A percentile compares a stretch with the other conserved stretches of the same genome.
Evolutionary conservation across 2,113 vertebrate species (phyloP).

Genomic region (Coryphaenoides rupestris): DNA sequence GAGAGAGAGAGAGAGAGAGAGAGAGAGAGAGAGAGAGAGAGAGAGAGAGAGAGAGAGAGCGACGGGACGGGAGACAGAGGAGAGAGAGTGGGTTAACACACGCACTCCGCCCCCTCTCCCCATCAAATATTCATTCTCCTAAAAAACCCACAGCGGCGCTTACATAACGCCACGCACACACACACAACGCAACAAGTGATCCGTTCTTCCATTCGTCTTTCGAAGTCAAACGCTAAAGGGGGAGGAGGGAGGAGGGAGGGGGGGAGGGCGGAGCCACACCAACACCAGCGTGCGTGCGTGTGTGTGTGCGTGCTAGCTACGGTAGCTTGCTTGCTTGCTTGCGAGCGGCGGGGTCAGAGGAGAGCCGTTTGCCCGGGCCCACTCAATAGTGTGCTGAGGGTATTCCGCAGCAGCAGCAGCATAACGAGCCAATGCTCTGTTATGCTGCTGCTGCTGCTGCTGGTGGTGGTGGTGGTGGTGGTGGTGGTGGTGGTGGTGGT

Average conservation of each 20-base stretch:
- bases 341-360: constrained; percentile 23
- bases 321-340: no score
- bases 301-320: no score
- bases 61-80: constrained; percentile 40
- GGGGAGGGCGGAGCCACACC: no score
- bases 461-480: no score
- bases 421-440: constrained; percentile 33
- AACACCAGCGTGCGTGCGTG: no score
- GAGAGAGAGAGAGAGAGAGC: constrained; percentile 11
- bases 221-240: constrained; percentile 45
- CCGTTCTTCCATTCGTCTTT: constrained; percentile 13
- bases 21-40: constrained; percentile 22
- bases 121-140: constrained; percentile 76
- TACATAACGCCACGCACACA: constrained; percentile 58
- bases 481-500: no score
- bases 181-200: constrained; percentile 39
- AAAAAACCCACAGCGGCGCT: constrained; percentile 50
- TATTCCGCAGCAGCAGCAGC: constrained; percentile 33
- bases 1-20: constrained; percentile 15
- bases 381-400: constrained; percentile 42
- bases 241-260: no score
- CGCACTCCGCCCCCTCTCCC: constrained; percentile 61
- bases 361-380: constrained; percentile 41
- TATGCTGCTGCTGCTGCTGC: background rate
- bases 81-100: constrained; percentile 13